These are phyloP conservation scores for Latheticus oryzae DNA, from an alignment of 2,888 invertebrate species.

Conservation along the genomic window DNA sequence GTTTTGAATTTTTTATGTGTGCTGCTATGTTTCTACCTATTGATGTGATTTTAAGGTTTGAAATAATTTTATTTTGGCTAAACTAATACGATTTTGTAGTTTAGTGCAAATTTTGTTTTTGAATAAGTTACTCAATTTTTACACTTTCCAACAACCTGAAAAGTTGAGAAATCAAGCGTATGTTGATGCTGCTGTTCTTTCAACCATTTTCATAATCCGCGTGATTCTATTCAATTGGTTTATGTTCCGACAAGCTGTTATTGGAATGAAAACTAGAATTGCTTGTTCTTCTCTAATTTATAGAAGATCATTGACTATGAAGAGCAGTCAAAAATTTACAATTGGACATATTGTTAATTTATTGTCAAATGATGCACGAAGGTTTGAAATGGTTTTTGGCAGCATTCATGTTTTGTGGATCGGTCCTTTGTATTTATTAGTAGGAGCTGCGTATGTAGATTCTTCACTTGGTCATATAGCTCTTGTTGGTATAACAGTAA, in stretches of 20 bases:
- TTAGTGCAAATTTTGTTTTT: too few relatives aligned
- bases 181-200: conserved; percentile 1
- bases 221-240: conserved; percentile 6
- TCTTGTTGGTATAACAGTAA: conserved; percentile 68
- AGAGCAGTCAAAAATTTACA: conserved; percentile 84
- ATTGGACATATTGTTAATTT: conserved; percentile 70
- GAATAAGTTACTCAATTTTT: conserved; percentile 54
- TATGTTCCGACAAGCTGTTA: background rate
- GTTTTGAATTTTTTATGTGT: conserved; percentile 53
- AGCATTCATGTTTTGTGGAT: conserved; percentile 85
- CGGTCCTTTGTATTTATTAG: conserved; percentile 80
- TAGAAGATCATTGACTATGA: conserved; percentile 76
- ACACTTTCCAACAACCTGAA: conserved; percentile 49
- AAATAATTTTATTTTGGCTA: background rate
- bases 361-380: conserved; percentile 86
- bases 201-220: too few relatives aligned
- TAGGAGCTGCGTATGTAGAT: conserved; percentile 77
- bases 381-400: conserved; percentile 84
- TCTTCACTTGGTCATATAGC: conserved; percentile 69
- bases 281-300: conserved; percentile 79
- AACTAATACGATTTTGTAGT: background rate
- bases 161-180: conserved; percentile 48
- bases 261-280: conserved; percentile 29
- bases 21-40: conserved; percentile 52
- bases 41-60: conserved; percentile 55